Evolutionary conservation across 2,888 invertebrate species (phyloP), one percentile per base, ranked within the genome.

Genomic region (Eupithecia pulchellata): DNA sequence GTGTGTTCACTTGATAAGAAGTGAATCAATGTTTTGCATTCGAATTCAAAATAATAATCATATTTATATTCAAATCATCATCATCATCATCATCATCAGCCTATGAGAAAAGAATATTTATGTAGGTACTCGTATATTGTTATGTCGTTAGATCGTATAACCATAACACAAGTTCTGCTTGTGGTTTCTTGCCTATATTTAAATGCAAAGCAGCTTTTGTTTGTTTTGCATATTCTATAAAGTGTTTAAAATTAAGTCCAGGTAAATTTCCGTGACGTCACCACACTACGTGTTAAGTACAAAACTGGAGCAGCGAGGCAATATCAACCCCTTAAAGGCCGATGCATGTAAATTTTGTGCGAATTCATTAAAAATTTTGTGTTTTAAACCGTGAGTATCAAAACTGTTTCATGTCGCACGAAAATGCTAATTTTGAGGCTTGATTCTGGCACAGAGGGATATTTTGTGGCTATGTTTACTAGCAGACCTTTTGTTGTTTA

Each of bases 351-450:
- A 86, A 87, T 87, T 89, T 86, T 83, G 88, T 89, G 87, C 83
- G 86, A 86, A 86, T 88, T 87, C 88, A 91, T 91, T 90, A 89
- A 89, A 91, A 89, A 89, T 86, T 85, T 88, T 84, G 84, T 88
- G 83, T 84, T 87, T 86, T 84, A 86, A 84, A 81, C 83, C 79
- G 77, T 76, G 84, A 83, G 84, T 87, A 88, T 89, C 86, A 83
- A 83, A 75, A 77, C 78, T 81, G 85, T 89, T 91, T 90, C 92
- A 92, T 93, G 92, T 82, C 66, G 87, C 92, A 93, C 92, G 92
- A 89, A 91, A 91, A 92, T 92, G 92, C 91, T 87, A 92, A 93
- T 92, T 60, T 74, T 78, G 77, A 69, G 69, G 67, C 66, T 69
- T 34, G 47, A 60, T 69, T 68, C 57, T 60, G 63, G n/a, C 39